Evolutionary conservation across 1,140 invertebrate genomes (phyloP), one percentile per base, ranked within the genome.

Genomic region (Papilio polytes): DNA sequence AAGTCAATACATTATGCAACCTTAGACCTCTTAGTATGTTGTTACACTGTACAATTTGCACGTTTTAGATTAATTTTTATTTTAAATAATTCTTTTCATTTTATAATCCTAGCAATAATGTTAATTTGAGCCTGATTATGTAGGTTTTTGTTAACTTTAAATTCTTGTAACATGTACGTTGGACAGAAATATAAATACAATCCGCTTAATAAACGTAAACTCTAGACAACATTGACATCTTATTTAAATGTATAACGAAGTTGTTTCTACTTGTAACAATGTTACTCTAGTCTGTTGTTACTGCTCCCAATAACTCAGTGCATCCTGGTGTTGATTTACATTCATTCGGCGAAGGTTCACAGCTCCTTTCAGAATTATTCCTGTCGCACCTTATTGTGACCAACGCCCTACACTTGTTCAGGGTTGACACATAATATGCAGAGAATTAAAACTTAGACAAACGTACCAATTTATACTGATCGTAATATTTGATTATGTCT

Each of bases 291-390:
- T 31, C 26, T 66, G 63, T 66, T 26, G 63, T 10, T 63, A 63
- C 53, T 31, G 63, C 3, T 66, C 63, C 3, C 63, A 66, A 66
- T 66, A 66, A 66, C 22, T 66, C 36, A 73, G 46, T 20, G 73
- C 73, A 74, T 74, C 73, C 73, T 74, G 73, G 44, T 74, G 7
- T 3, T 46, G 73, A 18, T 51, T 46, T 10, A 76, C 74, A 76
- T 76, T 76, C 41, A 46, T 22, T 74, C 18, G 4, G 20, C 74
- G 74, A 51, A n/a, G 26, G 74, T 76, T 48, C 74, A 51, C 44
- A 20, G 41, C 74, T 76, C 74, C 46, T 76, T 76, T 51, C 44
- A 22, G 74, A 76, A 76, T 74, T 74, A 59, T 70, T 70, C 63
- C 22, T 70, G 31, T 70, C 63, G 63, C 63, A 70, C 63, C 22